Evolutionary conservation across 2,113 vertebrate species (phyloP), one percentile per base, ranked within the genome.

Genomic region (Hymenochirus boettgeri): DNA sequence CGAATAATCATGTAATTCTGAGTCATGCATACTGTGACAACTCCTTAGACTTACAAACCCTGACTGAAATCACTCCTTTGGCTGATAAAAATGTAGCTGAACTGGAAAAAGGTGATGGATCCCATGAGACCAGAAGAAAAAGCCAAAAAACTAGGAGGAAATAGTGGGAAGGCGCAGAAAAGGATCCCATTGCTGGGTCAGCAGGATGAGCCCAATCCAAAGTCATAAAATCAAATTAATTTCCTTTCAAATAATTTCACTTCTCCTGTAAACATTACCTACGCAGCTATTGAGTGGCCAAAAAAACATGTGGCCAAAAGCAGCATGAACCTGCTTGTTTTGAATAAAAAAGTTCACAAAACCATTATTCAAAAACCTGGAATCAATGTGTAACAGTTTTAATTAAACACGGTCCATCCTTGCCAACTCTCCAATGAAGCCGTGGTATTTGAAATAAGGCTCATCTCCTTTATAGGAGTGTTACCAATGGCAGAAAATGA

Each of bases 211-310:
- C 48, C n/a, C 15, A 29, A 52, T 67, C 56, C 64, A 67, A 67
- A 59, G 54, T 67, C 54, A 67, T 67, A 67, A 67, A 67, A 56
- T 47, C 64, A 67, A 59, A 33, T 67, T 59, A 37, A 67, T 67
- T 67, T 67, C 64, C 64, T 58, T 53, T n/a, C 21, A 51, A 51
- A 48, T 67, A 52, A 67, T 52, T 47, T 58, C 35, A 66, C 54
- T 50, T 57, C 42, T 59, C 56, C 9, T 42, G 47, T 67, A 67
- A 67, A 55, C 58, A 46, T 42, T 59, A 59, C 64, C 56, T 59
- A 25, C 33, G 39, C 24, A 42, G 63, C 50, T 65, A 65, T 57
- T 48, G 21, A 22, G 46, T 67, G 64, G 23, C 46, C 47, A 27
- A 66, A 57, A 13, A 58, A 26, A 21, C 11, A 25, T 26, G 27